Conservation (phyloP, 2,888 invertebrate species). For the Drosophila neutralis region DNA sequence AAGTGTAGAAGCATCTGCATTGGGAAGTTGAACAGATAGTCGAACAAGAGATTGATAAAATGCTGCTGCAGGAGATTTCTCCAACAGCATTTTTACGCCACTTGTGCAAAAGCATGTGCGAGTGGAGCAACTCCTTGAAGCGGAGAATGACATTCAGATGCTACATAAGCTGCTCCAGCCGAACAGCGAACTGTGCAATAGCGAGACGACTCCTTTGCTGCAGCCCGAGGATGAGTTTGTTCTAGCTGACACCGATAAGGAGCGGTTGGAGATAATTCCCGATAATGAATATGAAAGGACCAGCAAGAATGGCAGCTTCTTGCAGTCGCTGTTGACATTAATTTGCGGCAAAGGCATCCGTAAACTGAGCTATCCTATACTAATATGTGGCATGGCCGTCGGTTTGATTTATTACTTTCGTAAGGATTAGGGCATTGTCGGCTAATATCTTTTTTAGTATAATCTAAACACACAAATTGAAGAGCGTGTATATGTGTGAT, state of each 20-base stretch:
- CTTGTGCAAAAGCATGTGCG: conserved; percentile 44
- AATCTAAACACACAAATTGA: conserved; percentile 21
- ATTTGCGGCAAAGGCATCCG: conserved; percentile 38
- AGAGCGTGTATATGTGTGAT: conserved; percentile 10
- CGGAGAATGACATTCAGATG: conserved; percentile 42
- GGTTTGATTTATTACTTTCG: conserved; percentile 64
- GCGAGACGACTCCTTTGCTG: not conserved
- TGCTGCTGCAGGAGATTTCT: not conserved
- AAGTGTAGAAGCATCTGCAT: not conserved
- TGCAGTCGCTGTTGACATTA: conserved; percentile 33
- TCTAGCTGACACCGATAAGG: not conserved
- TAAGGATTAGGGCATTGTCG: conserved; percentile 50
- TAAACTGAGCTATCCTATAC: conserved; percentile 49
- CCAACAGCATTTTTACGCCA: not conserved
- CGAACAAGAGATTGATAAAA: not conserved
- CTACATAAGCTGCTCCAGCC: conserved; percentile 47
- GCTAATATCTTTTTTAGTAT: conserved; percentile 10
- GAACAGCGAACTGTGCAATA: conserved; percentile 9
- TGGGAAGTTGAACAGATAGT: not conserved
- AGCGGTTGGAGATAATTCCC: not conserved
- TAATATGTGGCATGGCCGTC: conserved; percentile 62
- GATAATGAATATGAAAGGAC: not conserved
- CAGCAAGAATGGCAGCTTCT: conserved; percentile 12
- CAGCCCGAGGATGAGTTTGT: not conserved
- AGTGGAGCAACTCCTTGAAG: conserved; percentile 42